These are phyloP conservation scores for Drosophila monieri DNA, from an alignment of 2,888 invertebrate species.

Conservation along the genomic window DNA sequence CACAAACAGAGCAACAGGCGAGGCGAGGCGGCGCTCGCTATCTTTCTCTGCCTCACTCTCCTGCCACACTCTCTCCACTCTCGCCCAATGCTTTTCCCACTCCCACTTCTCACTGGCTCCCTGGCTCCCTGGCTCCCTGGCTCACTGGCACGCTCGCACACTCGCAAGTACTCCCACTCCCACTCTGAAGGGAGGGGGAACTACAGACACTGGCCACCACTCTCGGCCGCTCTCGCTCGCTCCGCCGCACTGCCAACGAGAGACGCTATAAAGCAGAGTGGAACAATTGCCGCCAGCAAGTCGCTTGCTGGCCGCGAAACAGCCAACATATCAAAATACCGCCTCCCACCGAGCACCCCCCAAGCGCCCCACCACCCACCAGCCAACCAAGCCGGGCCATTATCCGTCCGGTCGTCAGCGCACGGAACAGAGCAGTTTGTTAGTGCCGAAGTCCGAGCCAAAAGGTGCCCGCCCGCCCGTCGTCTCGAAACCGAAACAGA, in stretches of 20 bases:
- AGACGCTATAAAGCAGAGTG: conserved; percentile 65
- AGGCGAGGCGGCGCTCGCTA: background rate
- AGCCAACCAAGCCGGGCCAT: background rate
- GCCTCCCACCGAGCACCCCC: background rate
- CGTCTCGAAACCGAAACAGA: background rate
- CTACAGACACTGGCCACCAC: background rate
- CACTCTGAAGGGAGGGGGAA: background rate
- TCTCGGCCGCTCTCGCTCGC: conserved; percentile 31
- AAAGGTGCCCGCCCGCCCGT: background rate
- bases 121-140: too few relatives aligned
- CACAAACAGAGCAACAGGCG: conserved; percentile 22
- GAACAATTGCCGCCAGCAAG: conserved; percentile 53
- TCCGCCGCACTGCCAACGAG: conserved; percentile 19
- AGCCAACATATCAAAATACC: conserved; percentile 52
- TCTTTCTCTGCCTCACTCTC: background rate
- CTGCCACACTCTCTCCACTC: conserved; percentile 1
- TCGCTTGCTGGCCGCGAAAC: conserved; percentile 67
- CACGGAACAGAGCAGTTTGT: background rate
- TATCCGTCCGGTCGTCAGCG: background rate
- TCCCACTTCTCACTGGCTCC: background rate
- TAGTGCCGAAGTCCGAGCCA: conserved; percentile 4
- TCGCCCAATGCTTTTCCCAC: background rate
- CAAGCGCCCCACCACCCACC: background rate
- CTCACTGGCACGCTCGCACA: background rate
- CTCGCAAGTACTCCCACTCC: background rate